Conservation (phyloP, 2,113 vertebrate species). For the Sinocyclocheilus rhinocerous region DNA sequence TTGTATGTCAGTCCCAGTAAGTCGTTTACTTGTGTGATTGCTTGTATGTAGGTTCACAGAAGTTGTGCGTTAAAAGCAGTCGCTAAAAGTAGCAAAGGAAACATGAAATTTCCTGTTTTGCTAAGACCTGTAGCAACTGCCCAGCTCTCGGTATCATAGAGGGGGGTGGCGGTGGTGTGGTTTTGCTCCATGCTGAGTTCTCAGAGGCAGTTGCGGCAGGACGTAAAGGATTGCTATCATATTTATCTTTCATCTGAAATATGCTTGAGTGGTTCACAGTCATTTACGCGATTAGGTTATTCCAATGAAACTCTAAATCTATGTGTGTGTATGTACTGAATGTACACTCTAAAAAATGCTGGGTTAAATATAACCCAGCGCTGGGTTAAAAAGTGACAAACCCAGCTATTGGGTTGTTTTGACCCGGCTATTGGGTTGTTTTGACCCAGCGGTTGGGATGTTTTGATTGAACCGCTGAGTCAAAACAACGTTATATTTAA, state of each 20-base stretch:
- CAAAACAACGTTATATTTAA: no score
- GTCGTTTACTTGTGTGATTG: constrained; percentile 41
- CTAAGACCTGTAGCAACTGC: constrained; percentile 77
- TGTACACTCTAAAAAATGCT: no score
- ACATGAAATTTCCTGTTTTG: constrained; percentile 85
- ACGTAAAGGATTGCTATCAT: not conserved
- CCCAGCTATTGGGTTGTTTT: no score
- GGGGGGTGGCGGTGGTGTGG: constrained; percentile 63
- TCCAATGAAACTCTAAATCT: not conserved
- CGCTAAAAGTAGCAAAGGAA: constrained; percentile 78
- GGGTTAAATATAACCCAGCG: no score
- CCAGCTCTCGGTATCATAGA: constrained; percentile 70
- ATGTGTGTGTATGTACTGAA: no score
- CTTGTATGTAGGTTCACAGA: constrained; percentile 62
- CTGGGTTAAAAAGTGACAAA: no score
- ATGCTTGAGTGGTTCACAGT: not conserved
- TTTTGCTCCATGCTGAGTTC: constrained; percentile 23
- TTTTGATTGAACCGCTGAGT: no score
- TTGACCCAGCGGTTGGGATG: no score
- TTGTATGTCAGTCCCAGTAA: not conserved
- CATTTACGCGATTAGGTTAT: not conserved
- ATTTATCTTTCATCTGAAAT: not conserved
- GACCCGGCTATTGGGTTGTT: no score
- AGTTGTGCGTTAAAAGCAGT: constrained; percentile 72
- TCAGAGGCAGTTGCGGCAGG: constrained; percentile 8